A percentile compares a stretch with the other conserved stretches of the same genome.
These are phyloP conservation scores for Onychomys arenicola DNA, from an alignment of 2,797 vertebrate genomes.

Conservation along the genomic window DNA sequence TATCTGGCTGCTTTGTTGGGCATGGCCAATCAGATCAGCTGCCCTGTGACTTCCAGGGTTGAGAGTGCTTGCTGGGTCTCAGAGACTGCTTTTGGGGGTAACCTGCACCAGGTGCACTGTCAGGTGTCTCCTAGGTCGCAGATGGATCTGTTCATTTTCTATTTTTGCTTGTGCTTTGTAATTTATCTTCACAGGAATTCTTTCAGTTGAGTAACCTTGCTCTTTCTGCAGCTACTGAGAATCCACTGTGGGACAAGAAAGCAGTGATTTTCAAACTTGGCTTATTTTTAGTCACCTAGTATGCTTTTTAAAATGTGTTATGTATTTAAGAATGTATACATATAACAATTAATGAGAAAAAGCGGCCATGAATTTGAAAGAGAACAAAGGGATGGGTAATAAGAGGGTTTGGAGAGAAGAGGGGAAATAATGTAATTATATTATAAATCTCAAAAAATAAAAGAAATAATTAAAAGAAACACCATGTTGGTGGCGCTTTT, in stretches of 20 bases:
- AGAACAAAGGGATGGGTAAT: not conserved
- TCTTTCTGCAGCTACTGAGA: not conserved
- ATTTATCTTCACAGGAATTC: slow-evolving; percentile 23
- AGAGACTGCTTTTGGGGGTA: not conserved
- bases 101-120: not conserved
- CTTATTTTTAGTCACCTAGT: not conserved
- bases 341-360: not conserved
- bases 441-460: not conserved
- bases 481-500: not conserved
- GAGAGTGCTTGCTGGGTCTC: not conserved
- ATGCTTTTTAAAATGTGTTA: not conserved
- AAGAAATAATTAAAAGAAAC: not conserved
- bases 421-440: not conserved
- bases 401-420: not conserved
- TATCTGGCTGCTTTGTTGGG: not conserved
- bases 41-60: not conserved
- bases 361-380: not conserved
- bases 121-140: not conserved
- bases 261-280: not conserved
- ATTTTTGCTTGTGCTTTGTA: not conserved
- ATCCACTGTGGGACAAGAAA: not conserved
- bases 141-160: not conserved
- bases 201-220: not conserved
- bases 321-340: not conserved
- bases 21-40: not conserved